These are phyloP conservation scores for Leptestheria dahalacensis DNA, from an alignment of 1,140 invertebrate genomes.

Conservation along the genomic window DNA sequence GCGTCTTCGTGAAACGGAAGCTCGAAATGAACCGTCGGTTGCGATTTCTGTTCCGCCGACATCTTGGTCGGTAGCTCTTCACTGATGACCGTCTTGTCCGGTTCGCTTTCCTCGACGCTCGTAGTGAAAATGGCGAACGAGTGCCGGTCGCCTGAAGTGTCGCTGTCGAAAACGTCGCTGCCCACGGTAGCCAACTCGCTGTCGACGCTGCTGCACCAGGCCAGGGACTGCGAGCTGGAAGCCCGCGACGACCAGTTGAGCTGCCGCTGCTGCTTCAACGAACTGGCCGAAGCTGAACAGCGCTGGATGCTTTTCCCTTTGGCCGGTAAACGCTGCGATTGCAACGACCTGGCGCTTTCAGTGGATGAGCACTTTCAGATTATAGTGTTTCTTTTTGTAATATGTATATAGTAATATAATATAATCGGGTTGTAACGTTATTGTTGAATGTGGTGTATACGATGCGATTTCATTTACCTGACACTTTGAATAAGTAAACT, in stretches of 20 bases:
- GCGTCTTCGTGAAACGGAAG: background rate
- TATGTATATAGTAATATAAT: too few relatives aligned
- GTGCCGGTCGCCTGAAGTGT: background rate
- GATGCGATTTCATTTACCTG: too few relatives aligned
- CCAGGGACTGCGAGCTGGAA: background rate
- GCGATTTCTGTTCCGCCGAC: background rate
- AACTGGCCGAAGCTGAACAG: background rate
- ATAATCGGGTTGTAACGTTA: too few relatives aligned
- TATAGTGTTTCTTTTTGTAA: too few relatives aligned
- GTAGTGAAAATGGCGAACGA: constrained; percentile 3
- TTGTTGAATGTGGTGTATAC: background rate
- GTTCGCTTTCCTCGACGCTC: background rate
- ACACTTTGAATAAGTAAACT: background rate
- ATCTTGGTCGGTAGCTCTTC: background rate
- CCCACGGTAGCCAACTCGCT: constrained; percentile 8
- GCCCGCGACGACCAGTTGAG: background rate
- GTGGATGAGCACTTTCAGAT: too few relatives aligned
- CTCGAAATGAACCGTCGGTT: background rate
- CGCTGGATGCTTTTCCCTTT: background rate
- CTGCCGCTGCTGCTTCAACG: background rate
- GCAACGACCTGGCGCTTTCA: too few relatives aligned
- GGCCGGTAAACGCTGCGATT: background rate
- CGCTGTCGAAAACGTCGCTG: background rate
- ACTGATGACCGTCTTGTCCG: background rate
- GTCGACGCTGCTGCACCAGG: constrained; percentile 4